Evolutionary conservation across 1,140 invertebrate species (phyloP).

Genomic region (Drosophila equinoxialis): DNA sequence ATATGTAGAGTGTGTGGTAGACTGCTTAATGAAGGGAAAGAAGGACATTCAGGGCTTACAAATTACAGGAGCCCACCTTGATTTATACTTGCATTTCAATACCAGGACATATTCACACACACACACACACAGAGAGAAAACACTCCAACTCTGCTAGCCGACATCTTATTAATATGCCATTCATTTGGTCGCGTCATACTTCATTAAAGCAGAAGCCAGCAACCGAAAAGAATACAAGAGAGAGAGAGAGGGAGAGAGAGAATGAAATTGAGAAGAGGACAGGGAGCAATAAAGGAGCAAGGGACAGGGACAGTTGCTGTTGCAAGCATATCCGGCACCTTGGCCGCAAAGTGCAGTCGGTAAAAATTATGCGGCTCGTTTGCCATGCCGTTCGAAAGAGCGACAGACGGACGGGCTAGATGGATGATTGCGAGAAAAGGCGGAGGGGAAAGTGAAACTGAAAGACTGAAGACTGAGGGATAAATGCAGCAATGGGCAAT

Average conservation of each 20-base stretch:
- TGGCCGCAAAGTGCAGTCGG: constrained; percentile 76
- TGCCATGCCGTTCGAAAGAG: constrained; percentile 55
- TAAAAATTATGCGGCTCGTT: constrained; percentile 80
- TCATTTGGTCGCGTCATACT: constrained; percentile 77
- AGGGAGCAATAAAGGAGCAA: no score
- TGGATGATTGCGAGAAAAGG: no score
- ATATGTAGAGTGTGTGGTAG: background rate
- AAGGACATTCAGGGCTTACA: constrained; percentile 50
- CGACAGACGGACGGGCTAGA: constrained; percentile 5
- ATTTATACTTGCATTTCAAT: constrained; percentile 67
- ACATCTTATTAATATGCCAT: constrained; percentile 78
- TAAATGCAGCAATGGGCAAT: constrained; percentile 53
- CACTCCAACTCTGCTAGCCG: constrained; percentile 56
- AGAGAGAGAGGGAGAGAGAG: background rate
- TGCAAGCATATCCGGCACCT: constrained; percentile 57
- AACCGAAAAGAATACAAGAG: constrained; percentile 4
- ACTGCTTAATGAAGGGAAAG: constrained; percentile 6
- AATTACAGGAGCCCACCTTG: constrained; percentile 71
- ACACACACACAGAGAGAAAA: constrained; percentile 20
- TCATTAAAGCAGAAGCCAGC: constrained; percentile 70
- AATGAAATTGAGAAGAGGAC: background rate
- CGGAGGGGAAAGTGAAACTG: no score
- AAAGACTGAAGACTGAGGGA: constrained; percentile 8
- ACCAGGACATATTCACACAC: constrained; percentile 3
- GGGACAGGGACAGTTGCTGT: background rate